These are phyloP conservation scores for Cephalopholis sonnerati DNA, from an alignment of 2,113 vertebrate species.

Conservation along the genomic window DNA sequence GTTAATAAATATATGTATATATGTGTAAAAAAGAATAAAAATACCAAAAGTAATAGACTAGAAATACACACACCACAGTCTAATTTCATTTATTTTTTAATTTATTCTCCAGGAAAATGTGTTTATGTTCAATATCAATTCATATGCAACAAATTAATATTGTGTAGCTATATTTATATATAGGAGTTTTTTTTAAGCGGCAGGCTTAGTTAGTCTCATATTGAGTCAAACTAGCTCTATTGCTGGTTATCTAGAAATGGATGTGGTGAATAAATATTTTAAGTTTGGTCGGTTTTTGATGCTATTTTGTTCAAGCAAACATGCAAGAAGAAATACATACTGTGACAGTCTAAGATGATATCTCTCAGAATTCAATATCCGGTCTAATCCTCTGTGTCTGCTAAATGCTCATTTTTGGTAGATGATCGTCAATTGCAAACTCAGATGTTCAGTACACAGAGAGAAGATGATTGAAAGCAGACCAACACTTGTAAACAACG, in stretches of 20 bases:
- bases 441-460: slow-evolving; percentile 1
- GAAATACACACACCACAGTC: neutral
- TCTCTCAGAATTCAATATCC: slow-evolving; percentile 5
- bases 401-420: neutral
- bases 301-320: neutral
- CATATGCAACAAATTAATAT: neutral
- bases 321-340: neutral
- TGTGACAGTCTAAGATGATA: neutral
- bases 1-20: neutral
- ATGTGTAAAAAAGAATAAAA: neutral
- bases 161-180: neutral
- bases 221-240: neutral
- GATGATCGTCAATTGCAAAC: slow-evolving; percentile 7
- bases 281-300: neutral
- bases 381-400: neutral
- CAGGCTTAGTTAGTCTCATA: neutral
- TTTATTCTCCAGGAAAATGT: neutral
- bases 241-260: neutral
- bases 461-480: neutral
- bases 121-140: neutral
- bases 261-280: neutral
- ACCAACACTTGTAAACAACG: neutral
- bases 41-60: neutral
- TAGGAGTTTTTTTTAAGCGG: neutral
- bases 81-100: neutral